Evolutionary conservation across 2,797 vertebrate genomes (phyloP).

Genomic region (Lutjanus campechanus): DNA sequence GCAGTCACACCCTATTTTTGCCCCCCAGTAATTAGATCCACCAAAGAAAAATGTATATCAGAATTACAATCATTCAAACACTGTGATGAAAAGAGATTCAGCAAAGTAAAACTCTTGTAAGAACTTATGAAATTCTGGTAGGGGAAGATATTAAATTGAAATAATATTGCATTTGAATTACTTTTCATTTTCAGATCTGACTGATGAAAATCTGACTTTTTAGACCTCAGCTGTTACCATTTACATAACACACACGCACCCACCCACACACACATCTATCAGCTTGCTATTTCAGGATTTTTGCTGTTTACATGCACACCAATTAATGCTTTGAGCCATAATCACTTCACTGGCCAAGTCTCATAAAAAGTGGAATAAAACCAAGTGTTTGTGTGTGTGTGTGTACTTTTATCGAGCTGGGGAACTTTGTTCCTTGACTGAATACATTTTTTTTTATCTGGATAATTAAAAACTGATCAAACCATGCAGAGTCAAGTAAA

Average conservation of each 20-base stretch:
- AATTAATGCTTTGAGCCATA: constrained; percentile 29
- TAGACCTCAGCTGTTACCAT: constrained; percentile 30
- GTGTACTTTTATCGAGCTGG: background rate
- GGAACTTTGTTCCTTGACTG: background rate
- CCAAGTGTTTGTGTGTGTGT: background rate
- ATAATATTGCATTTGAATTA: background rate
- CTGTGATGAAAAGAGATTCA: background rate
- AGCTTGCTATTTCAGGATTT: constrained; percentile 26
- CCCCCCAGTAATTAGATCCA: background rate
- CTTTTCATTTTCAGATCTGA: background rate
- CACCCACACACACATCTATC: constrained; percentile 44
- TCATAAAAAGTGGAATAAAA: too few relatives aligned
- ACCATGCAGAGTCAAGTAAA: background rate
- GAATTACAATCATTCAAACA: background rate
- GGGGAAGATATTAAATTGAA: background rate
- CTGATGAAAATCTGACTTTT: constrained; percentile 31
- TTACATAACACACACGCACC: constrained; percentile 37
- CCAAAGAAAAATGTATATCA: background rate
- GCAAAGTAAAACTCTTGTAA: background rate
- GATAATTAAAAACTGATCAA: background rate
- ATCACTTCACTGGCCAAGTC: constrained; percentile 1
- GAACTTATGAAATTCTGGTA: background rate
- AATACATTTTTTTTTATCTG: background rate
- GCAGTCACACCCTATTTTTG: background rate
- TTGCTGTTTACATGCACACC: constrained; percentile 14